A percentile compares a stretch with the other conserved stretches of the same genome.
Conservation (phyloP, 2,888 invertebrate genomes). For the Ceramica pisi region DNA sequence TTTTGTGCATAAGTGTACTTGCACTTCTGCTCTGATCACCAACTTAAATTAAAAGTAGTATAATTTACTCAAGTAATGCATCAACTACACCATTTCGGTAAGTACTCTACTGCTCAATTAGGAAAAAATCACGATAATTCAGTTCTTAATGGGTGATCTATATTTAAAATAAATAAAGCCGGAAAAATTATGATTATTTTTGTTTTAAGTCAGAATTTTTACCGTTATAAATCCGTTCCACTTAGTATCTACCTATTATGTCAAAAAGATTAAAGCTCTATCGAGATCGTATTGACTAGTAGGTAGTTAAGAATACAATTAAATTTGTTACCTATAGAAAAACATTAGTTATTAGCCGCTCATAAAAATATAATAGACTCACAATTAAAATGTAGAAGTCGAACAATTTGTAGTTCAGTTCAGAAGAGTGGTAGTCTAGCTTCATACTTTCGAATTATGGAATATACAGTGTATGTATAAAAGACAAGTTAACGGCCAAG, state of each 20-base stretch:
- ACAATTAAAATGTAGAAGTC: constrained; percentile 17
- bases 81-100: constrained; percentile 8
- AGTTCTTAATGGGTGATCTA: constrained; percentile 15
- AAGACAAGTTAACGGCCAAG: neutral
- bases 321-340: constrained; percentile 29
- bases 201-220: constrained; percentile 11
- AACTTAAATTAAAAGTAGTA: constrained; percentile 7
- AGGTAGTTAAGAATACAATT: constrained; percentile 51
- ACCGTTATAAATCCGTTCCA: constrained; percentile 18
- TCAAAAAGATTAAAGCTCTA: constrained; percentile 63
- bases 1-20: constrained; percentile 4
- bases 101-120: neutral
- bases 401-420: constrained; percentile 14
- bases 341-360: constrained; percentile 4
- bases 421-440: constrained; percentile 8
- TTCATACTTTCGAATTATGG: constrained; percentile 7
- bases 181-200: constrained; percentile 16
- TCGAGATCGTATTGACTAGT: constrained; percentile 61
- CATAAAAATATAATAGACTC: constrained; percentile 19
- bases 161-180: constrained; percentile 16
- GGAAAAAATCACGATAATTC: constrained; percentile 15
- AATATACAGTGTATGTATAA: constrained; percentile 11
- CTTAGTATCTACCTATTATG: constrained; percentile 43
- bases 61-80: constrained; percentile 3
- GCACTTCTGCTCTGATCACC: neutral